Conservation (phyloP, 2,797 vertebrate species). For the Ispidina picta region DNA sequence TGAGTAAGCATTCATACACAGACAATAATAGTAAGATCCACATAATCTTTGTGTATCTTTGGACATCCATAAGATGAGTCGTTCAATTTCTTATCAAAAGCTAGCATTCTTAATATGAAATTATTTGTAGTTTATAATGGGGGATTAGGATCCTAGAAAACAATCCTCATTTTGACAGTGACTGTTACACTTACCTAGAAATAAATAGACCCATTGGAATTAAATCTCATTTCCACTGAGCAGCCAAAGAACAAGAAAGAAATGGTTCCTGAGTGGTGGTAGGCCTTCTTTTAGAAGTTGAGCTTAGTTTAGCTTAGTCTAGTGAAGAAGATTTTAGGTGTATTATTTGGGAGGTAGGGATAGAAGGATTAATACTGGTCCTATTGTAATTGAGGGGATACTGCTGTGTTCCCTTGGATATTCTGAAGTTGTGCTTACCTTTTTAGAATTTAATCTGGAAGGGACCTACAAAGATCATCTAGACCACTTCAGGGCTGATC, state of each 20-base stretch:
- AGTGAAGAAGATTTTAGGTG: neutral
- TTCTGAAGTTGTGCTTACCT: neutral
- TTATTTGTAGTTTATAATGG: neutral
- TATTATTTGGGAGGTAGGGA: neutral
- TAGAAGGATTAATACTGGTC: neutral
- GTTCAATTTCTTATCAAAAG: neutral
- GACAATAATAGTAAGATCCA: neutral
- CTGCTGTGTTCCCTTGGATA: neutral
- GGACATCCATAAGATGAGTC: neutral
- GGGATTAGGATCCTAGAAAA: neutral
- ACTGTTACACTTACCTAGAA: neutral
- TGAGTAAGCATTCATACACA: neutral
- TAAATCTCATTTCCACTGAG: neutral
- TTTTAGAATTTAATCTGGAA: neutral
- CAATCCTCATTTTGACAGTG: neutral
- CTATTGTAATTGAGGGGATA: neutral
- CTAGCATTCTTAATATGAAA: neutral
- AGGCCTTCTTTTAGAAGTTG: neutral
- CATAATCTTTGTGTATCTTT: neutral
- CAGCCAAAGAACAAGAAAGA: neutral
- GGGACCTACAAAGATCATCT: neutral
- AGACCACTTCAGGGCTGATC: neutral
- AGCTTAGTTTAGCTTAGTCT: neutral
- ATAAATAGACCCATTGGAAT: neutral
- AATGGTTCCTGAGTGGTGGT: neutral